Conservation (phyloP, 2,113 vertebrate species). For the Barnardius zonarius region DNA sequence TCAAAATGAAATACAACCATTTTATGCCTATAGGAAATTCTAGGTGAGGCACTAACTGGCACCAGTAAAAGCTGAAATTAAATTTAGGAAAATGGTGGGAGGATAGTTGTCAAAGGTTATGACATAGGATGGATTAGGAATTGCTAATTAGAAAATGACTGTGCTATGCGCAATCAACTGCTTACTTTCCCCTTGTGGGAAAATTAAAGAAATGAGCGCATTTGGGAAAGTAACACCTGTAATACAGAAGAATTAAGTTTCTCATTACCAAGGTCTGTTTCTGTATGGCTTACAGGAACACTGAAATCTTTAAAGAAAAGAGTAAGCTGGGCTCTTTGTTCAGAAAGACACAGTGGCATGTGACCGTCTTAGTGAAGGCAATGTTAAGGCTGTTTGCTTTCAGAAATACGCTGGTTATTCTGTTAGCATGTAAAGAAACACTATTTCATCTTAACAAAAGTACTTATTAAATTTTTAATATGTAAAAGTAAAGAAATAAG, state of each 20-base stretch:
- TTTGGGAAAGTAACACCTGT: not conserved
- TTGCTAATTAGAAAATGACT: not conserved
- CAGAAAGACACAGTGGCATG: not conserved
- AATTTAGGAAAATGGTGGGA: not conserved
- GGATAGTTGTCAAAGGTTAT: not conserved
- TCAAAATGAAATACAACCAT: not conserved
- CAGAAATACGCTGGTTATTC: not conserved
- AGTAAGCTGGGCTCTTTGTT: not conserved
- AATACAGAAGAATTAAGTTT: not conserved
- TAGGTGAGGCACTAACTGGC: not conserved
- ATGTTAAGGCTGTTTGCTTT: not conserved
- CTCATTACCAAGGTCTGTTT: not conserved
- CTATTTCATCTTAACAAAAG: not conserved
- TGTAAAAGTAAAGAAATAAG: not conserved
- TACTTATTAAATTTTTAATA: not conserved
- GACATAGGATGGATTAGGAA: not conserved
- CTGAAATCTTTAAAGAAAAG: not conserved
- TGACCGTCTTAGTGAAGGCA: not conserved
- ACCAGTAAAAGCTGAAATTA: not conserved
- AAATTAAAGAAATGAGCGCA: not conserved
- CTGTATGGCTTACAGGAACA: not conserved
- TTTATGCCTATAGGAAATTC: not conserved
- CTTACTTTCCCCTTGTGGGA: not conserved
- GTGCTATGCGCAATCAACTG: not conserved
- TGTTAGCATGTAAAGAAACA: not conserved